Percentiles rank a stretch among this genome's conserved stretches.
Conservation (phyloP, 1,140 invertebrate genomes). For the Varroa destructor region DNA sequence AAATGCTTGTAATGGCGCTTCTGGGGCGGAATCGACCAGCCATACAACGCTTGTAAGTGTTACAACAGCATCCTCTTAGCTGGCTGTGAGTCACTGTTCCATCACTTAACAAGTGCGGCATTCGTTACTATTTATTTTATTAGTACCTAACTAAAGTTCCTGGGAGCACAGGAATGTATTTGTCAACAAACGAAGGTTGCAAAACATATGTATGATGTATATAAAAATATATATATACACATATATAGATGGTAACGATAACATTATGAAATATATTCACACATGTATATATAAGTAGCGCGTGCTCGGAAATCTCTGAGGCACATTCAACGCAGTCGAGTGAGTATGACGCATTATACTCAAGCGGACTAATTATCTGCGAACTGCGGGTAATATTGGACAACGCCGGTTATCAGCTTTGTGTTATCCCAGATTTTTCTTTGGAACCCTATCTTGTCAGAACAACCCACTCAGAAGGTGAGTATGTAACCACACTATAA, state of each 20-base stretch:
- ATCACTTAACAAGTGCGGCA: too few species aligned
- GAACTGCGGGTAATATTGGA: neutral
- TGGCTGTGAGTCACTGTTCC: too few species aligned
- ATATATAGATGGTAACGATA: neutral
- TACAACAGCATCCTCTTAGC: too few species aligned
- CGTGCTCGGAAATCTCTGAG: neutral
- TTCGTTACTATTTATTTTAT: too few species aligned
- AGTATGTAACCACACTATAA: neutral
- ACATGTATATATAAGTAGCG: neutral
- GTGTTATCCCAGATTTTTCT: slow-evolving; percentile 13
- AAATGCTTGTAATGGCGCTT: too few species aligned
- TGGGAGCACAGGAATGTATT: too few species aligned
- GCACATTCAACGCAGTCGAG: neutral
- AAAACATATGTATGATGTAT: too few species aligned
- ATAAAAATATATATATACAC: too few species aligned
- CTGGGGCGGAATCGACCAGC: too few species aligned
- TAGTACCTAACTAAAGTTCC: too few species aligned
- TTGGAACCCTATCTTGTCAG: neutral
- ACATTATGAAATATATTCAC: neutral
- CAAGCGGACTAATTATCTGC: neutral
- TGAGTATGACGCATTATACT: neutral
- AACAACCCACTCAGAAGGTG: neutral
- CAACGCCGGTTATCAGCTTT: neutral
- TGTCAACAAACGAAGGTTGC: too few species aligned
- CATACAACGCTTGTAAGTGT: too few species aligned